These are phyloP conservation scores for Camponotus pennsylvanicus DNA, from an alignment of 1,140 invertebrate species.

Conservation along the genomic window DNA sequence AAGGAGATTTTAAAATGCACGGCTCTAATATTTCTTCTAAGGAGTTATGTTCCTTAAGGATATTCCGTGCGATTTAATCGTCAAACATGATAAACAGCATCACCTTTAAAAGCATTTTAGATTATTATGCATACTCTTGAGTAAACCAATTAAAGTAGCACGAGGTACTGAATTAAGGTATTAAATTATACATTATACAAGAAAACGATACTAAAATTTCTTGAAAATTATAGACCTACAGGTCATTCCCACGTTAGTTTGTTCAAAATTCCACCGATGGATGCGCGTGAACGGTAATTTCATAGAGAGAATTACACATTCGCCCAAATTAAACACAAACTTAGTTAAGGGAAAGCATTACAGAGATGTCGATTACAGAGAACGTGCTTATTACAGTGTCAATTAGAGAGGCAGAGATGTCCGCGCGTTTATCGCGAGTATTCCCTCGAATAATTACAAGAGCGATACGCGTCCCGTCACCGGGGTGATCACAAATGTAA, in stretches of 20 bases:
- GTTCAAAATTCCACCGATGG: not conserved
- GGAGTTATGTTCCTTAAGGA: not conserved
- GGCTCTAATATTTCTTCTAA: not conserved
- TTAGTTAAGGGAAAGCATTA: slow-evolving; percentile 32
- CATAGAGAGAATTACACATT: not conserved
- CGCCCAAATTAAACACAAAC: slow-evolving; percentile 31
- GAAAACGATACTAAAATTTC: too few relatives aligned
- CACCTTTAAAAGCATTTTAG: not conserved
- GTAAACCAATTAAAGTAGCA: not conserved
- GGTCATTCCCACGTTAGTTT: not conserved
- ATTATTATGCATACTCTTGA: slow-evolving; percentile 9
- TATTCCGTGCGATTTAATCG: slow-evolving; percentile 2
- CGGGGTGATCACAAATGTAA: slow-evolving; percentile 15
- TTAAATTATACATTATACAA: slow-evolving; percentile 10
- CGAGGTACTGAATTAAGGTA: slow-evolving; percentile 10
- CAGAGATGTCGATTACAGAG: not conserved
- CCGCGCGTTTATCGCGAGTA: slow-evolving; percentile 13
- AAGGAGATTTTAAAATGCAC: slow-evolving; percentile 13
- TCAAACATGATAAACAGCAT: not conserved
- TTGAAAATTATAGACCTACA: not conserved
- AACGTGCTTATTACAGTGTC: slow-evolving; percentile 5
- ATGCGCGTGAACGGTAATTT: not conserved
- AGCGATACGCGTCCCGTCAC: too few relatives aligned
- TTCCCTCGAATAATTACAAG: slow-evolving; percentile 33
- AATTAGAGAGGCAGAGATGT: not conserved